Conservation (phyloP, 1,140 invertebrate species). For the Andrena cerasifolii region DNA sequence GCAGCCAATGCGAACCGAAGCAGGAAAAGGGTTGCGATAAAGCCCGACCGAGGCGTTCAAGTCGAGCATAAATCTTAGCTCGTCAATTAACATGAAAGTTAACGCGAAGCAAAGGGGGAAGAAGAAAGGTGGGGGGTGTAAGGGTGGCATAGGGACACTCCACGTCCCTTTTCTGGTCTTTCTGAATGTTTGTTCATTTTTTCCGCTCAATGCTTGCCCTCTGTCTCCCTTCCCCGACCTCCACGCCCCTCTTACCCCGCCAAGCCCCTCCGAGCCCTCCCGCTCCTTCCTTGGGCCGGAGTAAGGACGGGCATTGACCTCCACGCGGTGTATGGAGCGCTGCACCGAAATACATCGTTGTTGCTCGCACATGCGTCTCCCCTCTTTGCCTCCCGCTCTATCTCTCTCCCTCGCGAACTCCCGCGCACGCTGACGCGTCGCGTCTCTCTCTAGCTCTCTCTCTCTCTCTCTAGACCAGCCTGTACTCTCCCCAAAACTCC, state of each 20-base stretch:
- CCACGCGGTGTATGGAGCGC: slow-evolving; percentile 78
- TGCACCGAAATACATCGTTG: slow-evolving; percentile 81
- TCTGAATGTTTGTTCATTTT: slow-evolving; percentile 71
- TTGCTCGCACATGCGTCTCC: slow-evolving; percentile 78
- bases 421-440: background rate
- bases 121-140: background rate
- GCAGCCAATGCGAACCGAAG: too few species aligned
- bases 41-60: background rate
- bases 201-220: slow-evolving; percentile 69
- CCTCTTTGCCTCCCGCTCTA: slow-evolving; percentile 24
- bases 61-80: slow-evolving; percentile 8
- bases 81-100: slow-evolving; percentile 43
- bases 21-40: too few species aligned
- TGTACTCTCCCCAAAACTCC: slow-evolving; percentile 7
- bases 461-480: slow-evolving; percentile 51
- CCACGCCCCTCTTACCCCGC: slow-evolving; percentile 43
- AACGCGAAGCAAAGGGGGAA: slow-evolving; percentile 8
- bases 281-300: slow-evolving; percentile 78
- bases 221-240: slow-evolving; percentile 69
- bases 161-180: slow-evolving; percentile 46
- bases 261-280: slow-evolving; percentile 43
- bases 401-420: background rate
- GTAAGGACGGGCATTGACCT: slow-evolving; percentile 83
- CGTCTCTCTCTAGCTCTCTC: slow-evolving; percentile 25
- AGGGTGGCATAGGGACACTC: slow-evolving; percentile 25